Conservation (phyloP, 2,888 invertebrate species). For the Apodemia zela region DNA sequence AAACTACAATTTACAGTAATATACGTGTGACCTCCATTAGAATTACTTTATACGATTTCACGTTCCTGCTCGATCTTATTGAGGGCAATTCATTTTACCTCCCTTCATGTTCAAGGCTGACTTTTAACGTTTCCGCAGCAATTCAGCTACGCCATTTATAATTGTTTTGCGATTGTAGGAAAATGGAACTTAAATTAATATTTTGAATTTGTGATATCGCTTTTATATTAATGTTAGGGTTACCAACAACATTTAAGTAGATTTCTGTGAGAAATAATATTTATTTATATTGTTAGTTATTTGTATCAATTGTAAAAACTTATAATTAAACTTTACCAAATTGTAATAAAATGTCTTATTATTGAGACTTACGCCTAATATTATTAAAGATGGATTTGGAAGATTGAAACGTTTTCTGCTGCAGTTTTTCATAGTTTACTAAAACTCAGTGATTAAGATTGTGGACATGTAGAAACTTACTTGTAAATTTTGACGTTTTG, state of each 20-base stretch:
- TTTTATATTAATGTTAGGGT: background rate
- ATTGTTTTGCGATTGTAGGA: conserved; percentile 1
- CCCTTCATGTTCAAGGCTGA: conserved; percentile 14
- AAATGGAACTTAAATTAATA: conserved; percentile 7
- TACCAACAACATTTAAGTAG: background rate
- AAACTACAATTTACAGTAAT: conserved; percentile 4
- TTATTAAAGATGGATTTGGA: too few species aligned
- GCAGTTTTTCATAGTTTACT: too few species aligned
- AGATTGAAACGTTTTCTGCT: too few species aligned
- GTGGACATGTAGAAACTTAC: too few species aligned
- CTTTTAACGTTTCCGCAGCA: conserved; percentile 10
- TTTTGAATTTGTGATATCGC: background rate
- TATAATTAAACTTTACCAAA: too few species aligned
- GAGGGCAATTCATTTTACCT: conserved; percentile 12
- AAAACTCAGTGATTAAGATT: too few species aligned
- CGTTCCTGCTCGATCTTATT: conserved; percentile 4
- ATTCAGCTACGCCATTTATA: background rate
- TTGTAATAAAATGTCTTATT: too few species aligned
- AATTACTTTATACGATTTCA: conserved; percentile 11
- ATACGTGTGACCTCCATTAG: background rate
- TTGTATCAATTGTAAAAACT: too few species aligned
- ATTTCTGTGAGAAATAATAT: background rate
- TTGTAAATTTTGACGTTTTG: too few species aligned
- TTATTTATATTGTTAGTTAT: background rate
- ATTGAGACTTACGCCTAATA: too few species aligned